Percentiles rank a stretch among this genome's conserved stretches.
These are phyloP conservation scores for Drosophila robusta DNA, from an alignment of 2,888 invertebrate species.

Conservation along the genomic window DNA sequence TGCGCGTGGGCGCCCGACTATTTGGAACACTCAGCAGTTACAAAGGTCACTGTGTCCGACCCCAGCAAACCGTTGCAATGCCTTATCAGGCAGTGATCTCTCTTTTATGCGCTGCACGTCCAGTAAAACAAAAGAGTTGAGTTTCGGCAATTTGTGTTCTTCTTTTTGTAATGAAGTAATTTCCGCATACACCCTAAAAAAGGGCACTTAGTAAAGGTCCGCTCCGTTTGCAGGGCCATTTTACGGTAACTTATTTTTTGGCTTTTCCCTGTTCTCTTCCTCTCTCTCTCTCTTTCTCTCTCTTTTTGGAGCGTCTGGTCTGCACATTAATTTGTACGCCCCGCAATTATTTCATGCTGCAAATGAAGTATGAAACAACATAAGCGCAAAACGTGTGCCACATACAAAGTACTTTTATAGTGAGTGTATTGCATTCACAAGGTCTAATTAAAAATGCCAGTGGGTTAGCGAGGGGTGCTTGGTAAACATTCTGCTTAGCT, in stretches of 20 bases:
- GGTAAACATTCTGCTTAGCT: too few relatives aligned
- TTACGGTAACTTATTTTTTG: constrained; percentile 57
- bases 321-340: constrained; percentile 70
- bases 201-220: constrained; percentile 13
- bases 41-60: constrained; percentile 28
- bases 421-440: constrained; percentile 13
- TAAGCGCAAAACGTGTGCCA: constrained; percentile 72
- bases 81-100: constrained; percentile 26
- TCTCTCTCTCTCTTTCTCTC: not conserved
- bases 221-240: constrained; percentile 13
- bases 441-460: constrained; percentile 63
- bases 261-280: not conserved
- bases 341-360: constrained; percentile 70
- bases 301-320: constrained; percentile 26
- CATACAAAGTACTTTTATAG: constrained; percentile 57
- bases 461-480: constrained; percentile 21
- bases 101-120: constrained; percentile 15
- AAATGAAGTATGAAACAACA: constrained; percentile 70
- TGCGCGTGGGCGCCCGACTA: constrained; percentile 45
- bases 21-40: constrained; percentile 6
- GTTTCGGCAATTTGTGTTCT: constrained; percentile 10
- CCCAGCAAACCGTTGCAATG: constrained; percentile 10
- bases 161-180: constrained; percentile 66
- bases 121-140: constrained; percentile 16
- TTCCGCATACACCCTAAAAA: constrained; percentile 58